phyloP scores from a whole-genome alignment of 2,888 invertebrate species.

The Drosophila pegasa region DNA sequence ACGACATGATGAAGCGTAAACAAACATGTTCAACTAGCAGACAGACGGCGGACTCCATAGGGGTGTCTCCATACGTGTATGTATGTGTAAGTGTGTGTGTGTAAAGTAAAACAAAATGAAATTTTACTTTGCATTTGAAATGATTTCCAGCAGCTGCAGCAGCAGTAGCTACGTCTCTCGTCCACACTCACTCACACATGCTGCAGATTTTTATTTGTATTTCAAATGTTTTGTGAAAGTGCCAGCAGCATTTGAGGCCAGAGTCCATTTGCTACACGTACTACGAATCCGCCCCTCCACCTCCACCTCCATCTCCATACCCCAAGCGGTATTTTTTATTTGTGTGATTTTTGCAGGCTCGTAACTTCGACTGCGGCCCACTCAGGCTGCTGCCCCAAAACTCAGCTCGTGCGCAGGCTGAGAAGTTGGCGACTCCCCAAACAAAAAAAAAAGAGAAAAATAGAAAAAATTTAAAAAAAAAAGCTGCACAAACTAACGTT shows the following conservation, averaged over 20 bases:
- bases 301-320: not conserved
- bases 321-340: constrained; percentile 56
- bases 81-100: constrained; percentile 5
- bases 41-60: constrained; percentile 45
- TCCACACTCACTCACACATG: constrained; percentile 29
- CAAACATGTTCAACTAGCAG: constrained; percentile 77
- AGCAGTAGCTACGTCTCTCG: constrained; percentile 8
- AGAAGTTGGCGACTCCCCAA: constrained; percentile 34
- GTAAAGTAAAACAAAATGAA: constrained; percentile 76
- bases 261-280: constrained; percentile 80
- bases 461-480: not conserved
- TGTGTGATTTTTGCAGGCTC: constrained; percentile 67
- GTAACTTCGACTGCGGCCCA: constrained; percentile 38
- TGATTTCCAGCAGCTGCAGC: constrained; percentile 68
- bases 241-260: constrained; percentile 78
- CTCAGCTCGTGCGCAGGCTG: constrained; percentile 46
- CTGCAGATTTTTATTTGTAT: constrained; percentile 76
- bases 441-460: constrained; percentile 31
- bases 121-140: constrained; percentile 79
- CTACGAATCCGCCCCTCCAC: constrained; percentile 21
- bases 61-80: not conserved
- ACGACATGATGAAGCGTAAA: constrained; percentile 82
- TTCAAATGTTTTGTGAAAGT: constrained; percentile 78
- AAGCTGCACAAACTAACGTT: constrained; percentile 57
- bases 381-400: constrained; percentile 45